A percentile compares a stretch with the other conserved stretches of the same genome.
Conservation (phyloP, 2,797 vertebrate genomes). For the Lindbergichthys nudifrons region DNA sequence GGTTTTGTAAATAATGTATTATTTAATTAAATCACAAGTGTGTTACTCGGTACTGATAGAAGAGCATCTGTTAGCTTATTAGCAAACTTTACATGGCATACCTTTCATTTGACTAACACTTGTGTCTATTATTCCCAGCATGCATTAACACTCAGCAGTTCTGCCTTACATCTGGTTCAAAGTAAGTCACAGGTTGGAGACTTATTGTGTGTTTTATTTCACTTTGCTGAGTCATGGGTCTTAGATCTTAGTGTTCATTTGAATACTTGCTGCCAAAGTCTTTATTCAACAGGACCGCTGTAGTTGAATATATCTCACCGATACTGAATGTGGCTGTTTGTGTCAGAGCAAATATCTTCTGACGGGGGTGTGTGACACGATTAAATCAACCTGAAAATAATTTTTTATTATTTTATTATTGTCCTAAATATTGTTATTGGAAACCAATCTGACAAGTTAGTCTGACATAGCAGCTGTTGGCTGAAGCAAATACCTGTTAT, state of each 20-base stretch:
- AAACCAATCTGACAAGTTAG: conserved; percentile 12
- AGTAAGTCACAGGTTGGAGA: not conserved
- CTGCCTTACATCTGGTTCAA: not conserved
- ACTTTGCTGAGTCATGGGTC: conserved; percentile 3
- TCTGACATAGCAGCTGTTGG: conserved; percentile 6
- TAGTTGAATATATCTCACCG: conserved; percentile 7
- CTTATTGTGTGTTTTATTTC: conserved; percentile 4
- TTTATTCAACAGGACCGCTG: conserved; percentile 9
- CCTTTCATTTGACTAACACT: not conserved
- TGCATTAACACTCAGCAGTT: not conserved
- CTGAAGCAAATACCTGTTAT: not conserved
- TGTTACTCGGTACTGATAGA: not conserved
- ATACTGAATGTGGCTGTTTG: not conserved
- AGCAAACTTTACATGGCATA: too few species aligned
- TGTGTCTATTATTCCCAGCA: not conserved
- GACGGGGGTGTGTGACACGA: not conserved
- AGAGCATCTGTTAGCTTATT: not conserved
- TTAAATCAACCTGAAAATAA: conserved; percentile 7
- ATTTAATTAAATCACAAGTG: not conserved
- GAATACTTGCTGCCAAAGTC: conserved; percentile 15
- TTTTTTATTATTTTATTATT: not conserved
- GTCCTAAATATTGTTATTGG: not conserved
- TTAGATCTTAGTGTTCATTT: conserved; percentile 8
- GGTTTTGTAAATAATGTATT: not conserved
- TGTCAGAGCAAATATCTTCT: conserved; percentile 6